Evolutionary conservation across 2,113 vertebrate genomes (phyloP).

Genomic region (Isichthys henryi): DNA sequence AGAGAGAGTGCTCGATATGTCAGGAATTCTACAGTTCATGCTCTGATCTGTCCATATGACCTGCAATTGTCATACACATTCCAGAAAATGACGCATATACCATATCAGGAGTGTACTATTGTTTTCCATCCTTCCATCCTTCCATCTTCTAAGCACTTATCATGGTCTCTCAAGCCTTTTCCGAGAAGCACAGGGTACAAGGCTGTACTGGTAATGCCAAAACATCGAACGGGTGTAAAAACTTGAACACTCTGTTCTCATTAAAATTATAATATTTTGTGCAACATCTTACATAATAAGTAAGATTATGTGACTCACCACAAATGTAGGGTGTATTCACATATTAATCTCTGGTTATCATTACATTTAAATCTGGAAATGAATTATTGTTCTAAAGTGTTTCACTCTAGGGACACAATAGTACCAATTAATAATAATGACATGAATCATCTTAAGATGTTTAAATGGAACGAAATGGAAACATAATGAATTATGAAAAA

Average conservation of each 20-base stretch:
- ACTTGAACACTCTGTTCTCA: background rate
- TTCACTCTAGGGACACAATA: background rate
- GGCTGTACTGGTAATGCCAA: background rate
- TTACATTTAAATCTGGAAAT: background rate
- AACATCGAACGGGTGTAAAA: background rate
- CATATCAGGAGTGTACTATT: background rate
- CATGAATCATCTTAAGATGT: background rate
- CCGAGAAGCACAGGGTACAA: background rate
- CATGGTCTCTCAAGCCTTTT: background rate
- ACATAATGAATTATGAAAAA: background rate
- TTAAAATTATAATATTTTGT: background rate
- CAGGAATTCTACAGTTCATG: background rate
- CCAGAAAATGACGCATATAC: background rate
- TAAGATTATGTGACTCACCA: background rate
- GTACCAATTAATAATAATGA: background rate
- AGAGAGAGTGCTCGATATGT: background rate
- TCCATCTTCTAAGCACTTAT: background rate
- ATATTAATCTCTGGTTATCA: background rate
- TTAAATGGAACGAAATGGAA: background rate
- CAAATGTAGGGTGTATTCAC: background rate
- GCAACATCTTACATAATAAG: background rate
- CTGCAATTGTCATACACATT: background rate
- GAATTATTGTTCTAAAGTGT: background rate
- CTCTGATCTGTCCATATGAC: background rate
- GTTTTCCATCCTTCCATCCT: background rate